Evolutionary conservation across 2,113 vertebrate genomes (phyloP), one percentile per base, ranked within the genome.

Genomic region (Rhea pennata): DNA sequence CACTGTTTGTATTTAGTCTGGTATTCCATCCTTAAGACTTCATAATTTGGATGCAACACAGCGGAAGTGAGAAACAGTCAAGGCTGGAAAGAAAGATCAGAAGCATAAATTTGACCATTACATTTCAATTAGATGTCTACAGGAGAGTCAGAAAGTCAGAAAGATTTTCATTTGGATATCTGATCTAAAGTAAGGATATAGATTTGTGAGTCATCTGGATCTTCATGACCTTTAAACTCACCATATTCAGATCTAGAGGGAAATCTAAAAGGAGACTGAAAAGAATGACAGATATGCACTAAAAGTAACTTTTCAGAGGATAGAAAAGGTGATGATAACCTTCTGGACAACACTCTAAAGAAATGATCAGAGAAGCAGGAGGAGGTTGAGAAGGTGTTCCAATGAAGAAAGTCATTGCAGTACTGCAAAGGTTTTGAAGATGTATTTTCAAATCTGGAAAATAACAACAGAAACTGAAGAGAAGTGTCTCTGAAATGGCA

Each of bases 301-400:
- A 40, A 67, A 77, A 11, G 27, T 10, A 69, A 66, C 29, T 33
- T 20, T 33, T 33, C 29, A 72, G 53, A 80, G 36, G 29, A 88
- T 1, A 27, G 84, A 51, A 48, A 21, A 87, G 29, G 33, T 80
- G 53, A 72, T 69, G n/a, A 48, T 44, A 29, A 23, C 78, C 29
- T 70, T 12, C 21, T 44, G 74, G 36, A 44, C 67, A 73, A 72
- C 33, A 91, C 40, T 81, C 62, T 39, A 62, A 54, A 76, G 65
- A 48, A 84, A 67, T 10, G 3, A 92, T 76, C 66, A 79, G 78
- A 79, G 89, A 95, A 82, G 1, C 10, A 87, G 39, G 46, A 88
- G 58, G 33, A 94, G 29, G 56, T 80, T 21, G 59, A 95, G 65
- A 12, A 71, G 15, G 58, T 72, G 74, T 92, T 58, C 66, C 12